Conservation (phyloP, 2,888 invertebrate genomes). For the Choristoneura rosaceana region DNA sequence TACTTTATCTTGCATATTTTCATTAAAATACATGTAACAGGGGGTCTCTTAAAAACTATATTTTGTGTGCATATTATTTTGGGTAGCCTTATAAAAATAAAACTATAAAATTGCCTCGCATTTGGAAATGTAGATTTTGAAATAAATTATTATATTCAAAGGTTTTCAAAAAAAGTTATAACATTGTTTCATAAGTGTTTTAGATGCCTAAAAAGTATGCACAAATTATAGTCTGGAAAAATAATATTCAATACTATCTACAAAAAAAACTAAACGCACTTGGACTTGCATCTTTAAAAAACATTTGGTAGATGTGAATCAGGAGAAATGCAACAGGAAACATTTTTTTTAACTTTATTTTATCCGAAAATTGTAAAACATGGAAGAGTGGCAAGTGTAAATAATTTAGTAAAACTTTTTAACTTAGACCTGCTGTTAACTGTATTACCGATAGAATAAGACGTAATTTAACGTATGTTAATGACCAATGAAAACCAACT, state of each 20-base stretch:
- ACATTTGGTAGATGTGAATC: background rate
- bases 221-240: conserved; percentile 48
- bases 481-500: conserved; percentile 87
- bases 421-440: conserved; percentile 80
- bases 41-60: conserved; percentile 66
- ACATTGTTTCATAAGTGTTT: conserved; percentile 73
- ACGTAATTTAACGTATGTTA: conserved; percentile 85
- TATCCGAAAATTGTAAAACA: conserved; percentile 21
- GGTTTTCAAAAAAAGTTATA: conserved; percentile 78
- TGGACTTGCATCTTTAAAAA: conserved; percentile 21
- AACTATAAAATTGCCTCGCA: conserved; percentile 84
- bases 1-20: conserved; percentile 52
- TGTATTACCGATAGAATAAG: conserved; percentile 81
- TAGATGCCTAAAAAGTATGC: conserved; percentile 69
- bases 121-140: conserved; percentile 85
- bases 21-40: conserved; percentile 74
- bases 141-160: conserved; percentile 73
- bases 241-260: conserved; percentile 1
- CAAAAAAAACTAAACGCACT: background rate
- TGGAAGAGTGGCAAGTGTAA: conserved; percentile 57
- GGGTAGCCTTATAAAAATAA: conserved; percentile 62
- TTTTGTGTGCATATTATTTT: conserved; percentile 66
- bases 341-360: background rate
- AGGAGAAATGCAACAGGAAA: background rate
- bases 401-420: conserved; percentile 71